Conservation (phyloP, 1,140 invertebrate genomes). For the Rhizoglyphus robini region DNA sequence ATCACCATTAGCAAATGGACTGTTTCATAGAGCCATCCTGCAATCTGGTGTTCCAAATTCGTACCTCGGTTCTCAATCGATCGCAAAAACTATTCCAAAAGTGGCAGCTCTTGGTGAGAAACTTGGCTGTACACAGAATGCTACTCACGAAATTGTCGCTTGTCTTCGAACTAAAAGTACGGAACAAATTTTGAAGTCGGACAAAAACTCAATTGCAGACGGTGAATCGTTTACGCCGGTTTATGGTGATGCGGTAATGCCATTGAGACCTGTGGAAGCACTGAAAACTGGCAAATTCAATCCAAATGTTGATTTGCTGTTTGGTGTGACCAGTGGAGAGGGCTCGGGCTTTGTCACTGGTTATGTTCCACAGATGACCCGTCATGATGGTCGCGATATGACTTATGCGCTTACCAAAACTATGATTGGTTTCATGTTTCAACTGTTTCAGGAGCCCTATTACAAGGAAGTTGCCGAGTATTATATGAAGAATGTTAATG, state of each 20-base stretch:
- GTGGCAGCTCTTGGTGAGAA: background rate
- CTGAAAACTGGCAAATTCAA: background rate
- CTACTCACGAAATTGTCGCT: background rate
- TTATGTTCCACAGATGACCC: too few species aligned
- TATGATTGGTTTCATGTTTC: too few species aligned
- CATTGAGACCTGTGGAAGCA: background rate
- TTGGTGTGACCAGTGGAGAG: too few species aligned
- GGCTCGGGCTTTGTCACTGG: too few species aligned
- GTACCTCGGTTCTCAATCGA: background rate
- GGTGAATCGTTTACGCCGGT: background rate
- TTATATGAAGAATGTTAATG: too few species aligned
- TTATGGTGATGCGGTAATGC: conserved; percentile 6
- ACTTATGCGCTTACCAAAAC: too few species aligned
- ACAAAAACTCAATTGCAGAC: background rate
- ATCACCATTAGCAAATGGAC: conserved; percentile 35
- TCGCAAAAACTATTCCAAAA: background rate
- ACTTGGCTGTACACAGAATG: background rate
- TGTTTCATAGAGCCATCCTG: conserved; percentile 56
- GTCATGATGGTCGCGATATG: too few species aligned
- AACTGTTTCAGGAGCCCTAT: too few species aligned
- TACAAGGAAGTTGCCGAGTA: too few species aligned
- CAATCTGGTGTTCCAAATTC: conserved; percentile 46
- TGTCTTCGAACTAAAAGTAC: background rate
- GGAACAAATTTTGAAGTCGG: background rate
- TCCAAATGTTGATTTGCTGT: too few species aligned